Evolutionary conservation across 2,888 invertebrate species (phyloP).

Genomic region (Cryptus armator): DNA sequence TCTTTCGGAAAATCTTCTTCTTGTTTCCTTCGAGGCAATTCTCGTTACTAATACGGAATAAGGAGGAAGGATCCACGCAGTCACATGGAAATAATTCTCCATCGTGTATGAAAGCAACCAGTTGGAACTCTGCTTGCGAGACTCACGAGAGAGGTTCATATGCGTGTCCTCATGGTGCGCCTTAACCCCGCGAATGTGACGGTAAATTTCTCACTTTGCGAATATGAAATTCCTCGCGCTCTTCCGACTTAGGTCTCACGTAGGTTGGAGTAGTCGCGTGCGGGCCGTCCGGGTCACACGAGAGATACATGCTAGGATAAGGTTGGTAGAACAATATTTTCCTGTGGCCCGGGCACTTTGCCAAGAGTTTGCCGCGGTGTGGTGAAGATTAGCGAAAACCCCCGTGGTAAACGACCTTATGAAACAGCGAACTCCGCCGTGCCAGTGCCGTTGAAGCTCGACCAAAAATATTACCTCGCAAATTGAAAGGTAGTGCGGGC

Average conservation of each 20-base stretch:
- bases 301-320: slow-evolving; percentile 75
- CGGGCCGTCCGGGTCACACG: slow-evolving; percentile 52
- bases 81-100: background rate
- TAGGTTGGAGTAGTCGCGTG: slow-evolving; percentile 30
- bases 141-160: background rate
- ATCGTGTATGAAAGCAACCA: background rate
- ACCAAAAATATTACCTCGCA: slow-evolving; percentile 79
- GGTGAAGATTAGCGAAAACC: slow-evolving; percentile 80
- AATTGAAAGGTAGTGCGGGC: slow-evolving; percentile 79
- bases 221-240: slow-evolving; percentile 77
- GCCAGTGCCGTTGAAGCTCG: slow-evolving; percentile 65
- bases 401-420: slow-evolving; percentile 78
- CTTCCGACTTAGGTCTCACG: slow-evolving; percentile 30
- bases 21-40: background rate
- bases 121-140: background rate
- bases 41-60: background rate
- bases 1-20: background rate
- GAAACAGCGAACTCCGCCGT: slow-evolving; percentile 76
- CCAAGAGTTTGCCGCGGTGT: slow-evolving; percentile 76
- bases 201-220: slow-evolving; percentile 77
- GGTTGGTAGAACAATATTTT: slow-evolving; percentile 78
- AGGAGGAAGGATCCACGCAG: background rate
- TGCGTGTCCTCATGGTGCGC: slow-evolving; percentile 15
- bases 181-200: slow-evolving; percentile 50
- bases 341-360: slow-evolving; percentile 75